Percentiles rank a stretch among this genome's conserved stretches.
Conservation (phyloP, 2,888 invertebrate genomes). For the Drosophila sordidapex region DNA sequence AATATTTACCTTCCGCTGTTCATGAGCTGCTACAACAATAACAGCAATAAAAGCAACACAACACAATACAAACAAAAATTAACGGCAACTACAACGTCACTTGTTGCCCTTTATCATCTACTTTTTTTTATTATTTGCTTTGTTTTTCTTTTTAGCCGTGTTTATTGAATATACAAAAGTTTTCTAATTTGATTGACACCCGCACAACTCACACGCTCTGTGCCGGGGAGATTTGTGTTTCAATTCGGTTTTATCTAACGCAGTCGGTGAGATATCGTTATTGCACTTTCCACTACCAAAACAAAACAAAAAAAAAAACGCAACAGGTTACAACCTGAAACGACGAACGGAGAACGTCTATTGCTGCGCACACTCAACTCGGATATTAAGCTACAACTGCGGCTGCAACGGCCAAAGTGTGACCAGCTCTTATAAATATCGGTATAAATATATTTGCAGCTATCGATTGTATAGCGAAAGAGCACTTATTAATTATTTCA, state of each 20-base stretch:
- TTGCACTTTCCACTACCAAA: constrained; percentile 56
- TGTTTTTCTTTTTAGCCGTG: constrained; percentile 30
- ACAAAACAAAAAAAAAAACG: constrained; percentile 48
- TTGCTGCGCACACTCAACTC: constrained; percentile 46
- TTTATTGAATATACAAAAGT: constrained; percentile 57
- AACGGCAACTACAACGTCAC: constrained; percentile 29
- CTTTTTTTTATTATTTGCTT: constrained; percentile 15
- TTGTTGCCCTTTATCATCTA: constrained; percentile 49
- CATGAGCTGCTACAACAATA: constrained; percentile 34
- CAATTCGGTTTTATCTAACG: constrained; percentile 39
- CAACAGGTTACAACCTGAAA: constrained; percentile 50
- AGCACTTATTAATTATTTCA: background rate
- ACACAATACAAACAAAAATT: constrained; percentile 13
- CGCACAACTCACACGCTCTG: constrained; percentile 49
- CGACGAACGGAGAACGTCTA: constrained; percentile 16
- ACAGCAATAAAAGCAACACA: constrained; percentile 24
- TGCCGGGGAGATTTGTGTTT: constrained; percentile 42
- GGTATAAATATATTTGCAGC: background rate
- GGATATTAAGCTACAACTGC: constrained; percentile 50
- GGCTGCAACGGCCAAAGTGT: constrained; percentile 18
- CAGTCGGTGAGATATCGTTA: constrained; percentile 43
- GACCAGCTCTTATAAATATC: constrained; percentile 20
- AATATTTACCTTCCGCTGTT: constrained; percentile 60
- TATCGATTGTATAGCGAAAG: constrained; percentile 14
- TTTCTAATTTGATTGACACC: constrained; percentile 54